Conservation (phyloP, 1,140 invertebrate genomes). For the Whitmania pigra region DNA sequence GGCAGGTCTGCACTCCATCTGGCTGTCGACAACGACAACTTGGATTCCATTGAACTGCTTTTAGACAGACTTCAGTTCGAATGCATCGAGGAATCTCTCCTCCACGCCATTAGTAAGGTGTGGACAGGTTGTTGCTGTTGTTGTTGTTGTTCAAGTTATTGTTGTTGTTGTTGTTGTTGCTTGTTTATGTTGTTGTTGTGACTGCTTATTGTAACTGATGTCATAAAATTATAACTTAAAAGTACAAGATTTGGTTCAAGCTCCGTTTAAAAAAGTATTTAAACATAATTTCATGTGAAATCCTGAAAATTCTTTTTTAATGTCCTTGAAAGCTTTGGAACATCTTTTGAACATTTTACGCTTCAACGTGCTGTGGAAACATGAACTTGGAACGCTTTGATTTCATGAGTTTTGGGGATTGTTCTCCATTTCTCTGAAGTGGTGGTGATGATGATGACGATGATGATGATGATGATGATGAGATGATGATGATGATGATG, state of each 20-base stretch:
- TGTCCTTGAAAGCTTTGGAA: neutral
- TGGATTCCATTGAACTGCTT: conserved; percentile 74
- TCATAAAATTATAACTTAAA: too few species aligned
- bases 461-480: neutral
- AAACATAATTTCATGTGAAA: neutral
- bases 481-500: neutral
- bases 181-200: neutral
- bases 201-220: too few species aligned
- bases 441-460: neutral
- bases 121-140: neutral
- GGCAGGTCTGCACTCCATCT: conserved; percentile 49
- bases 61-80: conserved; percentile 50
- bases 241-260: too few species aligned
- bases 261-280: too few species aligned
- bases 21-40: conserved; percentile 94
- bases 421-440: neutral
- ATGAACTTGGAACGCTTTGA: neutral
- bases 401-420: neutral
- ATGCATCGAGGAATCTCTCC: conserved; percentile 39
- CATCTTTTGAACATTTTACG: neutral
- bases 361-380: neutral
- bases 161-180: neutral
- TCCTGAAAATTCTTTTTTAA: neutral
- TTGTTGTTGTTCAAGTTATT: neutral
- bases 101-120: conserved; percentile 82